Evolutionary conservation across 2,113 vertebrate species (phyloP), one percentile per base, ranked within the genome.

Genomic region (Ellobius talpinus): DNA sequence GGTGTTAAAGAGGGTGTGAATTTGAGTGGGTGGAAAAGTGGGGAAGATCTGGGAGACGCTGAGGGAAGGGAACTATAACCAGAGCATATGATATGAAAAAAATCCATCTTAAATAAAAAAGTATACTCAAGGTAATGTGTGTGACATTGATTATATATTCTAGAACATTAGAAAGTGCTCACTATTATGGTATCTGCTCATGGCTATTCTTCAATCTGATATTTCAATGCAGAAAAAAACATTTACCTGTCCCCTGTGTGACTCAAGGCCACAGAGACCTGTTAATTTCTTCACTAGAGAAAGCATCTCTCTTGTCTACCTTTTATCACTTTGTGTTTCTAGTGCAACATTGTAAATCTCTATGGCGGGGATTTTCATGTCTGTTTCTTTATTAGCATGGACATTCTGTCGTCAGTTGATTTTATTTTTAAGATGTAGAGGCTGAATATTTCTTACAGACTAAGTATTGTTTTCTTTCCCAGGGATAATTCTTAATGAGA

Each of bases 351-450:
- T 45, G 8, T n/a, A 4, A 42, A 82, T 58, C 2, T 11, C n/a
- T 55, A 2, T 78, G 7, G 11, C 76, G 21, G 47, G 87, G n/a
- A 82, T 88, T 10, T 91, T 52, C 24, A 24, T 66, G 12, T 50
- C 86, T 92, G 5, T 74, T 96, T 95, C n/a, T 96, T 96, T 63
- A 61, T 29, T 88, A 73, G 47, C 42, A 77, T 3, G 61, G 55
- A 29, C 73, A 90, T 95, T 90, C 29, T 42, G 39, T 85, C 4
- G 50, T 89, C 39, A 84, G 33, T 87, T 93, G 3, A n/a, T 70
- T 87, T 90, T 84, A 17, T 88, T 94, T 73, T 55, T 21, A 87
- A 92, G 14, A 90, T 8, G 47, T 24, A 76, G 87, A 74, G 29
- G 47, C 9, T 85, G 10, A 73, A 1, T 78, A 31, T 85, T 21